These are phyloP conservation scores for Varanus komodoensis DNA, from an alignment of 2,113 vertebrate genomes.

Conservation along the genomic window DNA sequence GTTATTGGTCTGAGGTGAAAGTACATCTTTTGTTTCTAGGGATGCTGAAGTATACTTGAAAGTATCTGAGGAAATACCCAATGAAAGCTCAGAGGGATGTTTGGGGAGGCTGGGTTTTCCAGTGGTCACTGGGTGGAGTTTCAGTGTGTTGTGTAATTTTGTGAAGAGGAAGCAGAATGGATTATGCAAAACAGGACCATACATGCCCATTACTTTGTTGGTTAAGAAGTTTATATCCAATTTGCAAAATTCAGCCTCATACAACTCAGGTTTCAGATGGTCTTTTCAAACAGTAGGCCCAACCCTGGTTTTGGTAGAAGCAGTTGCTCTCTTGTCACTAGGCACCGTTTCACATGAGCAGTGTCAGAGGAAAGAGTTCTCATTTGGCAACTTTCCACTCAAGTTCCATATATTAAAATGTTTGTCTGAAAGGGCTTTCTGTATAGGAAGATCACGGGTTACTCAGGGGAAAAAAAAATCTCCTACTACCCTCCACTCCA, in stretches of 20 bases:
- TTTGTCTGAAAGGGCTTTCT: not conserved
- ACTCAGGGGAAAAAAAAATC: not conserved
- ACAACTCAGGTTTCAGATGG: not conserved
- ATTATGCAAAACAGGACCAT: not conserved
- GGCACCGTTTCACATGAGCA: not conserved
- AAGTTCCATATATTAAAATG: not conserved
- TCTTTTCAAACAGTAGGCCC: not conserved
- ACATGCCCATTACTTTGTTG: not conserved
- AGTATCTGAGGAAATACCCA: not conserved
- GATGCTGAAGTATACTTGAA: not conserved
- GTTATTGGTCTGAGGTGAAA: not conserved
- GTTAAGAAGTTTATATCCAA: not conserved
- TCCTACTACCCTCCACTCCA: fast-evolving
- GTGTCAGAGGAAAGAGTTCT: not conserved
- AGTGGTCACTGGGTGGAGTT: not conserved
- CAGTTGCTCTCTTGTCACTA: not conserved
- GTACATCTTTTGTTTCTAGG: not conserved
- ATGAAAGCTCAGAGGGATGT: not conserved
- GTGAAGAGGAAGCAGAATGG: not conserved
- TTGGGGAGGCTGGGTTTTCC: not conserved
- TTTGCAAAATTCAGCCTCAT: not conserved
- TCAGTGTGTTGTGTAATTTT: not conserved
- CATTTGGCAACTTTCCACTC: not conserved
- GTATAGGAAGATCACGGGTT: not conserved
- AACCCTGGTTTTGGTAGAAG: not conserved